phyloP scores from a whole-genome alignment of 1,140 invertebrate species.

The Cecropterus lyciades region DNA sequence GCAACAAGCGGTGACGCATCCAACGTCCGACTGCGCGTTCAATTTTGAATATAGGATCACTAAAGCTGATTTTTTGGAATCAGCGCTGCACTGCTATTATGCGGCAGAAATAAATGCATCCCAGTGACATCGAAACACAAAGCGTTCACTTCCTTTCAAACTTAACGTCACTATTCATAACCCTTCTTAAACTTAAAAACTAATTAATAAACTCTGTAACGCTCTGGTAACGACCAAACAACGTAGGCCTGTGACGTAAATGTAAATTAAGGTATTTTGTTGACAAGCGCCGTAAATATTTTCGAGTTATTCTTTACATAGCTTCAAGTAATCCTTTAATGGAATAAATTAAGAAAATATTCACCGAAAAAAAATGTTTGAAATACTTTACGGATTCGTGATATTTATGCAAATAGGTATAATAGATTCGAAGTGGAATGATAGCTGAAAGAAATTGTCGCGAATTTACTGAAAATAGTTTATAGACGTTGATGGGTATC shows the following conservation, averaged over 20 bases:
- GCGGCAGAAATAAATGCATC: no score
- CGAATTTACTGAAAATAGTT: no score
- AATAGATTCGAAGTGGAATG: no score
- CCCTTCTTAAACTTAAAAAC: slow-evolving; percentile 59
- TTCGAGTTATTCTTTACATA: background rate
- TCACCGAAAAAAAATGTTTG: background rate
- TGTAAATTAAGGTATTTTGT: slow-evolving; percentile 20
- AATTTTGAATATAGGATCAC: no score
- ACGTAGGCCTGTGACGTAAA: slow-evolving; percentile 39
- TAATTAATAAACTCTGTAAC: slow-evolving; percentile 72
- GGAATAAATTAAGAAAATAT: background rate
- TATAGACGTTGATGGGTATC: no score
- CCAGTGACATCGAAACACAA: no score
- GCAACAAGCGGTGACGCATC: no score
- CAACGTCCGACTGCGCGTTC: no score
- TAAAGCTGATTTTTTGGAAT: no score
- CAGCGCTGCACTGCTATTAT: no score
- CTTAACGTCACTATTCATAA: slow-evolving; percentile 29
- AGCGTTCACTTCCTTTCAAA: background rate
- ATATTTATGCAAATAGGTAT: no score
- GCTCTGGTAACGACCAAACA: slow-evolving; percentile 46
- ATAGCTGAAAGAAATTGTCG: no score
- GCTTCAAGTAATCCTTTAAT: background rate
- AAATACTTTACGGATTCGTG: background rate
- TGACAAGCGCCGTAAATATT: slow-evolving; percentile 32